A percentile compares a stretch with the other conserved stretches of the same genome.
Conservation (phyloP, 2,797 vertebrate species). For the Huso huso region DNA sequence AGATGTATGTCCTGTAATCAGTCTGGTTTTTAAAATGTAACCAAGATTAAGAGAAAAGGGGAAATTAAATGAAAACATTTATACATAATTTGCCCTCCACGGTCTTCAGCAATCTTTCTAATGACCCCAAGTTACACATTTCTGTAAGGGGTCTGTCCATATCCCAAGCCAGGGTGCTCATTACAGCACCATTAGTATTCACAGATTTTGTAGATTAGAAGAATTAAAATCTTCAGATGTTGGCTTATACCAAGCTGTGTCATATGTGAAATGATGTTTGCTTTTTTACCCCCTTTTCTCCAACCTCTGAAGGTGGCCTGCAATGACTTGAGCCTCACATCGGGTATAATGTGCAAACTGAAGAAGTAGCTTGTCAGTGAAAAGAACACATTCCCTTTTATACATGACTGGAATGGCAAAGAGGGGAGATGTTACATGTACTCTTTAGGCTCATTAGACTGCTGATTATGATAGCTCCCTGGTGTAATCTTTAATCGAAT, state of each 20-base stretch:
- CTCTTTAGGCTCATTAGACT: conserved; percentile 95
- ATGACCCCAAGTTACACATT: conserved; percentile 60
- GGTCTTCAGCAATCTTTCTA: conserved; percentile 76
- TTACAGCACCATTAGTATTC: conserved; percentile 87
- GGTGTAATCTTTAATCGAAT: conserved; percentile 99
- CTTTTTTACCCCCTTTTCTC: conserved; percentile 47
- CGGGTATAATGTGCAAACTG: conserved; percentile 71
- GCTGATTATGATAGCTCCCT: conserved; percentile 98
- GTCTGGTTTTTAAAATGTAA: background rate
- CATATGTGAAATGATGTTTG: conserved; percentile 75
- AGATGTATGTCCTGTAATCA: too few relatives aligned
- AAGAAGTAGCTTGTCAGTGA: conserved; percentile 82
- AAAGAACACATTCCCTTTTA: conserved; percentile 82
- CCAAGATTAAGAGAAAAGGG: background rate
- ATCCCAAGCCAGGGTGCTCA: conserved; percentile 76
- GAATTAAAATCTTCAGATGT: conserved; percentile 79
- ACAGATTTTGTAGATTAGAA: conserved; percentile 80
- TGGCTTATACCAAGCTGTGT: conserved; percentile 78
- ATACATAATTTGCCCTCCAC: conserved; percentile 74
- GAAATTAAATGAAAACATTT: conserved; percentile 62
- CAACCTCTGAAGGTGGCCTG: conserved; percentile 73
- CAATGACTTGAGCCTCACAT: conserved; percentile 77
- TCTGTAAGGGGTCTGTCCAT: conserved; percentile 77
- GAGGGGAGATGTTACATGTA: conserved; percentile 69
- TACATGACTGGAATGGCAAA: conserved; percentile 80